Percentiles rank a stretch among this genome's conserved stretches.
Evolutionary conservation across 2,113 vertebrate genomes (phyloP).

Genomic region (Prionailurus bengalensis): DNA sequence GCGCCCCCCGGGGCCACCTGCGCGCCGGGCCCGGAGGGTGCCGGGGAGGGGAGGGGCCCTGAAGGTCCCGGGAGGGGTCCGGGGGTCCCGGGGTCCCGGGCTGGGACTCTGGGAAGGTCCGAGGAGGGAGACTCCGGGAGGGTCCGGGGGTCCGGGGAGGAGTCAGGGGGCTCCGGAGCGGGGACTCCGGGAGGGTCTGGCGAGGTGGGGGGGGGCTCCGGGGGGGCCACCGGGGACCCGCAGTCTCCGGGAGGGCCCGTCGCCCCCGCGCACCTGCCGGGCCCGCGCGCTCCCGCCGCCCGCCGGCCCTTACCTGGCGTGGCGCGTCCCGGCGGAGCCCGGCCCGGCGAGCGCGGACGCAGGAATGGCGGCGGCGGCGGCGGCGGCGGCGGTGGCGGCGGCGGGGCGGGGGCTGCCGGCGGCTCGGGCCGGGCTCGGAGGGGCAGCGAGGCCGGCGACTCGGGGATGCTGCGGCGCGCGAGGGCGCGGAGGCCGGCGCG

Average conservation of each 20-base stretch:
- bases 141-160: not conserved
- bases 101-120: not conserved
- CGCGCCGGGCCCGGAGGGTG: not conserved
- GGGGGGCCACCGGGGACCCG: too few species aligned
- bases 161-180: not conserved
- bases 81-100: not conserved
- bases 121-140: not conserved
- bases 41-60: not conserved
- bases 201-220: not conserved
- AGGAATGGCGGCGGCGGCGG: constrained; percentile 55
- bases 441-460: not conserved
- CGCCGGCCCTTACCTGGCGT: constrained; percentile 72
- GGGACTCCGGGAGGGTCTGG: not conserved
- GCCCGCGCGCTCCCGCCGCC: not conserved
- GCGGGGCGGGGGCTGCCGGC: not conserved
- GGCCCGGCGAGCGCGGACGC: not conserved
- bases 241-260: not conserved
- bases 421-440: not conserved
- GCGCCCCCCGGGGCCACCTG: constrained; percentile 51
- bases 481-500: constrained; percentile 53
- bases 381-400: not conserved
- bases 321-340: not conserved
- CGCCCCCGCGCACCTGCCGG: constrained; percentile 65
- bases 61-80: not conserved
- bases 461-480: constrained; percentile 63